Conservation (phyloP, 1,140 invertebrate species). For the Listronotus oregonensis region DNA sequence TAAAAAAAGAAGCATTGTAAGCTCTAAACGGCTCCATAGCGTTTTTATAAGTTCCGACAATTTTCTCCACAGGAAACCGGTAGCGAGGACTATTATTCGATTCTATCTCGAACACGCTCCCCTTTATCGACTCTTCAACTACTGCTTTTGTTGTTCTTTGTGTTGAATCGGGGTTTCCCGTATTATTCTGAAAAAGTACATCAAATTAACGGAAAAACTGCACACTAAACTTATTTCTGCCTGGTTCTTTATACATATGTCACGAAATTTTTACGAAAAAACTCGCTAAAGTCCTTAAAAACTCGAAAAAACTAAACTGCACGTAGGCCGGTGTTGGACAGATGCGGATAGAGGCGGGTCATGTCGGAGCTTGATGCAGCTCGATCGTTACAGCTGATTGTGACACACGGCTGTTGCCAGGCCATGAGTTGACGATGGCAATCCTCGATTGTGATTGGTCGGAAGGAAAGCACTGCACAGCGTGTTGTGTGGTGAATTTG, state of each 20-base stretch:
- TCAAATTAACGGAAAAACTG: background rate
- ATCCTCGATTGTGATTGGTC: constrained; percentile 45
- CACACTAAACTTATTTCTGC: background rate
- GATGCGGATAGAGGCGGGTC: constrained; percentile 11
- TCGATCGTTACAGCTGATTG: constrained; percentile 55
- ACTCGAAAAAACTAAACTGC: constrained; percentile 2
- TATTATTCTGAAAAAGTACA: constrained; percentile 29
- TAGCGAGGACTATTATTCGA: constrained; percentile 16
- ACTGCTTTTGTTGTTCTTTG: constrained; percentile 42
- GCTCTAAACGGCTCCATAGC: background rate
- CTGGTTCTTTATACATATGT: background rate
- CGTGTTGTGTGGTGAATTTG: background rate
- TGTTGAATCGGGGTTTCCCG: constrained; percentile 30
- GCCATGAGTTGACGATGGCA: constrained; percentile 44
- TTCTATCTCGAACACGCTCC: constrained; percentile 21
- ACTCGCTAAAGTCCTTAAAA: background rate
- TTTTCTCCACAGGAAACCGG: constrained; percentile 27
- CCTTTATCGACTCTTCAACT: constrained; percentile 18
- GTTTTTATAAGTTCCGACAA: background rate
- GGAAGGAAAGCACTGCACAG: constrained; percentile 18
- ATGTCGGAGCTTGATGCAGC: constrained; percentile 31
- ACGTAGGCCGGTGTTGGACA: constrained; percentile 23
- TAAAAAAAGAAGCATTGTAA: background rate
- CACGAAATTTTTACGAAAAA: constrained; percentile 10
- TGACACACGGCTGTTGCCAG: constrained; percentile 54